These are phyloP conservation scores for Melipona quadrifasciata DNA, from an alignment of 1,140 invertebrate species.

Conservation along the genomic window DNA sequence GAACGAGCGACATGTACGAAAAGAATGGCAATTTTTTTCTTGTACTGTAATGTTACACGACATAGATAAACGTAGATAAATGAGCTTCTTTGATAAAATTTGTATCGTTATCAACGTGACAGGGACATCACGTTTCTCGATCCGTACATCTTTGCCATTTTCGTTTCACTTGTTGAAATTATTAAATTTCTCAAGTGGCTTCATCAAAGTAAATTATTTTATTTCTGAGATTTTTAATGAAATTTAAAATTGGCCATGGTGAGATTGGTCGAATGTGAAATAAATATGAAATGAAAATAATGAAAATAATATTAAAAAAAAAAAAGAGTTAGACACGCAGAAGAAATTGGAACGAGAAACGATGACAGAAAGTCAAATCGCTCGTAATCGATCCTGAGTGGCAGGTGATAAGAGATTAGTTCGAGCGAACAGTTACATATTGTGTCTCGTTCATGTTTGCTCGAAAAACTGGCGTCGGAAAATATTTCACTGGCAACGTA, in stretches of 20 bases:
- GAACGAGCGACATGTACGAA: too few species aligned
- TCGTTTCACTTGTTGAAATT: not conserved
- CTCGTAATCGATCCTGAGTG: not conserved
- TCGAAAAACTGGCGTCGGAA: constrained; percentile 53
- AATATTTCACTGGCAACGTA: constrained; percentile 63
- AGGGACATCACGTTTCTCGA: not conserved
- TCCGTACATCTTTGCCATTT: not conserved
- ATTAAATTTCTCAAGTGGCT: not conserved
- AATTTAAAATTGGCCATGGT: too few species aligned
- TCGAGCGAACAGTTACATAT: not conserved
- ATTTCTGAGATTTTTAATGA: not conserved
- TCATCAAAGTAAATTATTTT: not conserved
- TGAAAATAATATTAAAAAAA: not conserved
- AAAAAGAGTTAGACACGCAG: not conserved
- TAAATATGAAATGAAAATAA: not conserved
- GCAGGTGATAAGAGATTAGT: not conserved
- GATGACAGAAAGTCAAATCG: not conserved
- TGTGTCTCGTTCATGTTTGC: constrained; percentile 34
- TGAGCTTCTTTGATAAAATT: constrained; percentile 2
- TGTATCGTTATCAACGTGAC: not conserved
- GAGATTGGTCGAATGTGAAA: not conserved
- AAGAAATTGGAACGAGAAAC: not conserved
- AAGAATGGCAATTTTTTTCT: not conserved
- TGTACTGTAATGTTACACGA: not conserved
- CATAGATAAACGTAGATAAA: constrained; percentile 28